Evolutionary conservation across 2,888 invertebrate species (phyloP), one percentile per base, ranked within the genome.

Genomic region (Lampropteryx suffumata): DNA sequence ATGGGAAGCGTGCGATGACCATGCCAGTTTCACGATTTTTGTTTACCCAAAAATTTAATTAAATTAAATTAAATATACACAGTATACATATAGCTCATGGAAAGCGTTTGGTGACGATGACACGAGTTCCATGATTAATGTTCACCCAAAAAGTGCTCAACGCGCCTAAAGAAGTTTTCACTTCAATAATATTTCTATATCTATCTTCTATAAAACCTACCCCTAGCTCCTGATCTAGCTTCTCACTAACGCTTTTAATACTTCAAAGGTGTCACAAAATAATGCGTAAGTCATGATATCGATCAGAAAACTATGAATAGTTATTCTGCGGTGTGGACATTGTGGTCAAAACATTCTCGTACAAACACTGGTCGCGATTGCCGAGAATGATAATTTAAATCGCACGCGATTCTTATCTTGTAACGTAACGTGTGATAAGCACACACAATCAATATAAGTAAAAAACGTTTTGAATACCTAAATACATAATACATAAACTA

Each of bases 301-400:
- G 49, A 13, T 50, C 52, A 67, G 67, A 67, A 71, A 64, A 70
- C 63, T 64, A 66, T 62, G 60, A 63, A 62, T 5, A 69, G 37
- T 36, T 45, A 61, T n/a, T n/a, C n/a, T n/a, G 62, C 21, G 5
- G 21, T 75, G 80, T 67, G 82, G 84, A 82, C 78, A 75, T 62
- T 75, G 82, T 69, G 84, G 84, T 83, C 79, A 76, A 73, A 78
- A 76, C 70, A 73, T 67, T 56, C 17, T 56, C 17, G 3, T 17
- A 17, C 70, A 77, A 80, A 80, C 70, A 79, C 65, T 58, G 60
- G 57, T 46, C 42, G 53, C 46, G 59, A 76, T 71, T 63, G 47
- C 61, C 10, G 26, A 21, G 36, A 0, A 46, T 17, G 50, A 54
- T 49, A 55, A 55, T 14, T 46, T 49, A 43, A 40, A 57, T 56